Evolutionary conservation across 2,888 invertebrate species (phyloP).

Genomic region (Ormyrus pomaceus): DNA sequence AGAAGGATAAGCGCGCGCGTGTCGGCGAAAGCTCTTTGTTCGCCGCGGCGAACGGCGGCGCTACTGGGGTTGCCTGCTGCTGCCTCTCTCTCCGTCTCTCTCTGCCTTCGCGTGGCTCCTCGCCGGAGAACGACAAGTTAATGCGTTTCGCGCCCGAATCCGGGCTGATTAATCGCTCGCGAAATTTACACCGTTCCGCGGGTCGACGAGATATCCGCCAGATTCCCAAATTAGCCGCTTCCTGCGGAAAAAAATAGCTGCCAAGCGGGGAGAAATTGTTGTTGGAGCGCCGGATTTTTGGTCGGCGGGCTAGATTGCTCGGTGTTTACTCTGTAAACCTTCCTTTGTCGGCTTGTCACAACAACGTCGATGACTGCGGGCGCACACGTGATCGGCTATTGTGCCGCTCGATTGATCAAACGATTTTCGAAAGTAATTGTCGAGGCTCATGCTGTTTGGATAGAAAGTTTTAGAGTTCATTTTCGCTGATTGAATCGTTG

Average conservation of each 20-base stretch:
- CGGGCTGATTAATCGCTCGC: no score
- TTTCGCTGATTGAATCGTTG: no score
- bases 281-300: no score
- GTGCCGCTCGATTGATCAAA: slow-evolving; percentile 11
- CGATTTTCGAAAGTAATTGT: not conserved
- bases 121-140: no score
- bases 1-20: slow-evolving; percentile 50
- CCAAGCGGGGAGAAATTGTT: no score
- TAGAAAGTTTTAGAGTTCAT: no score
- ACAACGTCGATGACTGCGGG: slow-evolving; percentile 14
- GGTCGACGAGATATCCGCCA: no score
- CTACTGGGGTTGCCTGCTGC: not conserved
- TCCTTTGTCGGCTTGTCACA: slow-evolving; percentile 40
- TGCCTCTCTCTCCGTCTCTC: slow-evolving; percentile 10
- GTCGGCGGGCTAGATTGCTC: not conserved
- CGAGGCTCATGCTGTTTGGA: no score
- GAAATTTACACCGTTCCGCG: no score
- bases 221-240: no score
- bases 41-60: slow-evolving; percentile 9
- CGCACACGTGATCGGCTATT: not conserved
- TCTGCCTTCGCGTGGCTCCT: not conserved
- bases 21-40: slow-evolving; percentile 55
- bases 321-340: slow-evolving; percentile 32
- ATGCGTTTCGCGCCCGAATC: no score
- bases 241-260: not conserved